Percentiles rank a stretch among this genome's conserved stretches.
Conservation (phyloP, 2,888 invertebrate species). For the Conistra vaccinii region DNA sequence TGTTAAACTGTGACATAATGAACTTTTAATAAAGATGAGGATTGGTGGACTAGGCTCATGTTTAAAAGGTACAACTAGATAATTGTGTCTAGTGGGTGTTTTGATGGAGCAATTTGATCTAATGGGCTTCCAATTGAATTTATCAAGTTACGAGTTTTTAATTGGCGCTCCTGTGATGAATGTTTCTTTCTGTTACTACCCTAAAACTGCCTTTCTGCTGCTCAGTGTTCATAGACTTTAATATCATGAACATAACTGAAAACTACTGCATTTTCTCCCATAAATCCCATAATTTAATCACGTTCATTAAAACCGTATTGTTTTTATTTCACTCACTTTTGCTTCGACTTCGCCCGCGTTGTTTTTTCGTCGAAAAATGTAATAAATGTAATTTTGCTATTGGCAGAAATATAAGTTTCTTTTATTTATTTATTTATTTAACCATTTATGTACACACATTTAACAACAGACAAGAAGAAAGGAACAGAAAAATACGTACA, state of each 20-base stretch:
- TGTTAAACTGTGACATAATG: constrained; percentile 52
- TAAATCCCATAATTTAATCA: too few relatives aligned
- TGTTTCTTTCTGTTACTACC: background rate
- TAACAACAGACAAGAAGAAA: too few relatives aligned
- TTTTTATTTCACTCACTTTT: background rate
- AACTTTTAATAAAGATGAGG: constrained; percentile 55
- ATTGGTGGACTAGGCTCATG: constrained; percentile 29
- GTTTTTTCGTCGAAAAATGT: too few relatives aligned
- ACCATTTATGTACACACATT: too few relatives aligned
- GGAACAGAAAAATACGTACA: too few relatives aligned
- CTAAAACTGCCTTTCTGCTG: background rate
- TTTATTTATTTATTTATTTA: too few relatives aligned
- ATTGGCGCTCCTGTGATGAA: constrained; percentile 2
- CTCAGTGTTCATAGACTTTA: background rate
- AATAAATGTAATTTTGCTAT: too few relatives aligned
- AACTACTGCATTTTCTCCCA: background rate
- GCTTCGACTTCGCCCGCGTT: background rate
- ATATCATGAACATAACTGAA: background rate
- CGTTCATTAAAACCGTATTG: background rate
- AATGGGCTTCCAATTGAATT: constrained; percentile 41
- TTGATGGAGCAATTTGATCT: constrained; percentile 47
- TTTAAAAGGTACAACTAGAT: constrained; percentile 34
- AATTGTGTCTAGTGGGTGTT: constrained; percentile 41
- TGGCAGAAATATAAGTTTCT: background rate
- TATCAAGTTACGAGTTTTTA: constrained; percentile 25